phyloP scores from a whole-genome alignment of 2,797 vertebrate genomes.

The Glyptemys insculpta region DNA sequence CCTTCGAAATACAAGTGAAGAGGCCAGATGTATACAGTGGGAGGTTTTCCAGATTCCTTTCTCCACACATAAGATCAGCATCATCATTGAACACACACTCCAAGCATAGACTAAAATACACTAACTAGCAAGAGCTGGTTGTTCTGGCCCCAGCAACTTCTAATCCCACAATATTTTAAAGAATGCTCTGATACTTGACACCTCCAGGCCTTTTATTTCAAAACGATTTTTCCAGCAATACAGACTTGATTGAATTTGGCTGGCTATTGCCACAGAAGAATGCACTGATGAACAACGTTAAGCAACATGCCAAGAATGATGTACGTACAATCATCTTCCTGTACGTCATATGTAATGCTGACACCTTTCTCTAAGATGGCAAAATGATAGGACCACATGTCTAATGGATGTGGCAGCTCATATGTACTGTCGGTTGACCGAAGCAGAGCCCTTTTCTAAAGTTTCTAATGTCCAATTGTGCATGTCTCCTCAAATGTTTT shows the following conservation, averaged over 20 bases:
- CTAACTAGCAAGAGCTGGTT: accelerated
- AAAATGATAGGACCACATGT: background rate
- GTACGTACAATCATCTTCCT: background rate
- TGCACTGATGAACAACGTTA: background rate
- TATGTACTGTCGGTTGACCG: background rate
- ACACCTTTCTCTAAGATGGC: background rate
- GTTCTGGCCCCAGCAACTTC: background rate
- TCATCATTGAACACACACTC: accelerated
- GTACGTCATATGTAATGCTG: background rate
- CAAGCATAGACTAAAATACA: background rate
- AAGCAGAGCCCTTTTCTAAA: background rate
- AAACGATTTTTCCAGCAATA: background rate
- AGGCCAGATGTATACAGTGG: accelerated
- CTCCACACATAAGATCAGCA: background rate
- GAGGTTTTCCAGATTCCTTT: accelerated
- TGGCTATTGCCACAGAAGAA: background rate
- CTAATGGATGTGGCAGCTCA: background rate
- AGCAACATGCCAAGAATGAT: background rate
- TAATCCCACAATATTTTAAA: background rate
- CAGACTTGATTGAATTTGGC: background rate
- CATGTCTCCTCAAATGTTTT: background rate
- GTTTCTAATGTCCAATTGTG: background rate
- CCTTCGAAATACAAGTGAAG: background rate
- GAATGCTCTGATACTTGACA: background rate
- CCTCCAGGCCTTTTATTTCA: background rate